Percentiles rank a stretch among this genome's conserved stretches.
phyloP scores from a whole-genome alignment of 2,888 invertebrate species.

The Thera britannica region DNA sequence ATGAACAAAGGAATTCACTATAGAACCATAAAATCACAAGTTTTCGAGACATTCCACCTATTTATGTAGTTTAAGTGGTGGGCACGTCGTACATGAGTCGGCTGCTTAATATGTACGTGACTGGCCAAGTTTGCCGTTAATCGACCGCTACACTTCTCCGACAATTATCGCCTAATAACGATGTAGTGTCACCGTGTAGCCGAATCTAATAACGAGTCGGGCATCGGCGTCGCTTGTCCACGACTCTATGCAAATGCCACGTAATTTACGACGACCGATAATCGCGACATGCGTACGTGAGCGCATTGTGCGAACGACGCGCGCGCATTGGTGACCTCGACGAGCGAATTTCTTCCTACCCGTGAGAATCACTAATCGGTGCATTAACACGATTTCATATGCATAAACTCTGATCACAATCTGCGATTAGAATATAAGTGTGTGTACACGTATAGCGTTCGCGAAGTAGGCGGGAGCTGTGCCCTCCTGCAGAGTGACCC shows the following conservation, averaged over 20 bases:
- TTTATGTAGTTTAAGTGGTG: constrained; percentile 46
- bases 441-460: constrained; percentile 50
- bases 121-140: constrained; percentile 72
- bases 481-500: constrained; percentile 61
- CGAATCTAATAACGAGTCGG: constrained; percentile 75
- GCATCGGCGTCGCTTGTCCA: constrained; percentile 67
- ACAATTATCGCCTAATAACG: constrained; percentile 81
- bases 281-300: constrained; percentile 81
- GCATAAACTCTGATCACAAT: constrained; percentile 50
- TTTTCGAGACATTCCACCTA: constrained; percentile 38
- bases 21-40: constrained; percentile 40
- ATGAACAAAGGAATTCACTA: constrained; percentile 6
- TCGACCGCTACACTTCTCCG: constrained; percentile 76
- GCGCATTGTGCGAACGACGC: constrained; percentile 72
- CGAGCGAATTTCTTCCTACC: constrained; percentile 52
- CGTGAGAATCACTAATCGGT: constrained; percentile 67
- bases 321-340: constrained; percentile 50
- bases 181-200: constrained; percentile 69
- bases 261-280: constrained; percentile 81
- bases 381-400: constrained; percentile 50
- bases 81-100: constrained; percentile 51
- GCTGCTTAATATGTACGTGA: constrained; percentile 68
- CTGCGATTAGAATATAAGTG: constrained; percentile 54
- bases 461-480: constrained; percentile 53
- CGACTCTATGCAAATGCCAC: constrained; percentile 80